A percentile compares a stretch with the other conserved stretches of the same genome.
These are phyloP conservation scores for Anabas testudineus DNA, from an alignment of 2,797 vertebrate genomes.

Conservation along the genomic window DNA sequence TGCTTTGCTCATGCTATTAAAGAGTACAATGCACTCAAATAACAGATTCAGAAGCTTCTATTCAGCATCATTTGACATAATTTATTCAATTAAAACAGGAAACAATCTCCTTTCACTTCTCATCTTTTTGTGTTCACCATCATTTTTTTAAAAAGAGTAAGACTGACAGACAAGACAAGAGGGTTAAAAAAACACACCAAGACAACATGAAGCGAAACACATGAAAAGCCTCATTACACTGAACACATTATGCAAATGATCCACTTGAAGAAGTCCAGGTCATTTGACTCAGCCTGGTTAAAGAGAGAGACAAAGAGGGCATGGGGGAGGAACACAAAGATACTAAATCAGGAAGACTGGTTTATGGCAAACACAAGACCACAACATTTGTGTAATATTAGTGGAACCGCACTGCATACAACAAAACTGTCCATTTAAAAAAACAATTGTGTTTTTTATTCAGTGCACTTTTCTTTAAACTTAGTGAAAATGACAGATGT, in stretches of 20 bases:
- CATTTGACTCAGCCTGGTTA: constrained; percentile 74
- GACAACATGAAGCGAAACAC: constrained; percentile 47
- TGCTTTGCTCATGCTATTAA: constrained; percentile 17
- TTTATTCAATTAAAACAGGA: constrained; percentile 57
- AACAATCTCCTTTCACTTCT: constrained; percentile 31
- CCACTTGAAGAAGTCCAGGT: constrained; percentile 52
- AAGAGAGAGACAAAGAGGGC: constrained; percentile 41
- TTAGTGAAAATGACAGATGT: background rate
- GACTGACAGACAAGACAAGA: constrained; percentile 30
- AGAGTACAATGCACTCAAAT: constrained; percentile 18
- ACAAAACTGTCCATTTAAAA: background rate
- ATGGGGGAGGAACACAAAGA: background rate
- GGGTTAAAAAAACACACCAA: constrained; percentile 26
- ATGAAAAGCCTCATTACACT: constrained; percentile 45
- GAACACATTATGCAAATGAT: constrained; percentile 48
- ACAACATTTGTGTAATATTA: background rate
- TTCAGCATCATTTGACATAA: constrained; percentile 31
- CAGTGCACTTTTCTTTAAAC: no score
- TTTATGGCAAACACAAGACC: background rate
- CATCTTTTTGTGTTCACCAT: constrained; percentile 32
- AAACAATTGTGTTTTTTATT: background rate
- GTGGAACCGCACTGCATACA: background rate
- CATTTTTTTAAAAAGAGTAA: constrained; percentile 28
- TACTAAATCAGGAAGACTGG: background rate
- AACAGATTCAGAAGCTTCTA: constrained; percentile 16